Evolutionary conservation across 2,888 invertebrate species (phyloP), one percentile per base, ranked within the genome.

Genomic region (Hyposoter didymator): DNA sequence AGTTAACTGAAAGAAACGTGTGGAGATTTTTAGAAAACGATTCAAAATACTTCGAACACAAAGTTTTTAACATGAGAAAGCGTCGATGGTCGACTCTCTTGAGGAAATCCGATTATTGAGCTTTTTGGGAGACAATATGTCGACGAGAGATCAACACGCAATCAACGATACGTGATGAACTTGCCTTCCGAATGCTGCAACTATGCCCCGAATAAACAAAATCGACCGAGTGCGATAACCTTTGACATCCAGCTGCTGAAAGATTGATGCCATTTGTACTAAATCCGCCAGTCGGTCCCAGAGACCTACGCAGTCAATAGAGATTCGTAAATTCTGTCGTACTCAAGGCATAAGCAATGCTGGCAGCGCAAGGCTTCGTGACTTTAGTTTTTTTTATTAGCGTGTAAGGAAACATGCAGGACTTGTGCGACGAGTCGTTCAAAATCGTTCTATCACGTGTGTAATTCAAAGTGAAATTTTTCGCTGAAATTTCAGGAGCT

Each of bases 401-500:
- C 73, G 70, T 64, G 82, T 78, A 82, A 85, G 78, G 45, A 74
- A 43, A 47, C 19, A 22, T 17, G 43, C 17, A 43, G n/a, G n/a
- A 43, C 28, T 52, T 66, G 49, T 64, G 43, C n/a, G 45, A 78
- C 55, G 28, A 45, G 39, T 78, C 52, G 22, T 52, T 12, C 2
- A 76, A 67, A 67, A 52, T 43, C 3, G 49, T 19, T 76, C 43
- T 2, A 12, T 52, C 19, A 55, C 19, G n/a, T 43, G 55, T 19
- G 22, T 14, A 64, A 70, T 69, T 62, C 17, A 64, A 22, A 75
- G 28, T 64, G 1, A 64, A 78, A 62, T 49, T 49, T 43, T 79
- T 22, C 22, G 19, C 43, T 28, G 59, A 19, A 47, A 39, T 49
- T 78, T 28, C 74, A 85, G 74, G 2, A 32, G 55, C 55, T 22